Percentiles rank a stretch among this genome's conserved stretches.
phyloP scores from a whole-genome alignment of 2,888 invertebrate species.

The Agonopterix subpropinquella region DNA sequence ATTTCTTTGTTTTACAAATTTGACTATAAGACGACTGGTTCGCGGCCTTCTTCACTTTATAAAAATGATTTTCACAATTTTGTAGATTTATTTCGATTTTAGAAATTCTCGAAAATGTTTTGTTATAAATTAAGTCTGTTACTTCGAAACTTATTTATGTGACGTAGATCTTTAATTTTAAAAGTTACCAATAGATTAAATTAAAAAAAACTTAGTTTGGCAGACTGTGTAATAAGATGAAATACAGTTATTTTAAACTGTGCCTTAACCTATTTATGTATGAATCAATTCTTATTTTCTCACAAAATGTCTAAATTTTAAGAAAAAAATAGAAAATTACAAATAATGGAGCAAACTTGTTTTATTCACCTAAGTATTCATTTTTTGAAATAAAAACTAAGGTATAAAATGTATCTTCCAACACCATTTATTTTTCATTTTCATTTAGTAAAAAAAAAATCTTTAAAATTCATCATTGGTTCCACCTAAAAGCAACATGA shows the following conservation, averaged over 20 bases:
- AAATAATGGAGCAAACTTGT: slow-evolving; percentile 26
- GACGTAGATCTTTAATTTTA: slow-evolving; percentile 57
- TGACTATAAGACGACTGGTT: slow-evolving; percentile 57
- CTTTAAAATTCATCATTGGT: slow-evolving; percentile 11
- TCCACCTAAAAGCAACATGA: slow-evolving; percentile 19
- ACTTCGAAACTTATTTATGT: slow-evolving; percentile 63
- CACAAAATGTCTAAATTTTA: slow-evolving; percentile 59
- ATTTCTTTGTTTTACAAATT: slow-evolving; percentile 22
- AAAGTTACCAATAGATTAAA: slow-evolving; percentile 70
- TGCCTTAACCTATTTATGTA: slow-evolving; percentile 53
- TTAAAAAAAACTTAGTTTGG: slow-evolving; percentile 23
- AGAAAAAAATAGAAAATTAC: slow-evolving; percentile 64
- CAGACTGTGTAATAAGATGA: slow-evolving; percentile 22
- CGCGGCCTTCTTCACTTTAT: slow-evolving; percentile 42
- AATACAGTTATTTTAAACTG: slow-evolving; percentile 56
- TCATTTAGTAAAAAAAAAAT: slow-evolving; percentile 14
- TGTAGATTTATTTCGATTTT: neutral
- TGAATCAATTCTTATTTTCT: slow-evolving; percentile 38
- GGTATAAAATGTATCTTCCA: slow-evolving; percentile 9
- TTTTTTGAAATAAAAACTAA: neutral
- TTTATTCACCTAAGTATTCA: slow-evolving; percentile 27
- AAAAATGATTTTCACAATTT: slow-evolving; percentile 15
- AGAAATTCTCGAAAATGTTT: neutral
- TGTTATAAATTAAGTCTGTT: slow-evolving; percentile 51
- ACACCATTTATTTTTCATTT: slow-evolving; percentile 28